These are phyloP conservation scores for Arremon brunneinucha DNA, from an alignment of 2,797 vertebrate species.

Conservation along the genomic window DNA sequence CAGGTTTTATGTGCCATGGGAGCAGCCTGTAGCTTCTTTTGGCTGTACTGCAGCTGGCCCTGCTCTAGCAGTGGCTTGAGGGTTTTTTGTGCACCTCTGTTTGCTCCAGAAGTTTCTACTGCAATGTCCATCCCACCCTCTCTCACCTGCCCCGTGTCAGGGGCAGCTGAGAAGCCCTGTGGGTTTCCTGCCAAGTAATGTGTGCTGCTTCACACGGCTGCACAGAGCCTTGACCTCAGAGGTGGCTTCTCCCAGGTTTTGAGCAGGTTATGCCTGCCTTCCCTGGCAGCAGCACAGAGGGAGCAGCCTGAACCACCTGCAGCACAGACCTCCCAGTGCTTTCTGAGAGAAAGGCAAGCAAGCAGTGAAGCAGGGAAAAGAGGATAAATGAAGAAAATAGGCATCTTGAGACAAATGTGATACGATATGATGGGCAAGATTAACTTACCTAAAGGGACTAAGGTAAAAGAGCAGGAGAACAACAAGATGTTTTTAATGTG, in stretches of 20 bases:
- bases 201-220: rapidly evolving
- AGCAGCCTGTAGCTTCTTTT: background rate
- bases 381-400: constrained; percentile 27
- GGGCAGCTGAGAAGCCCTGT: background rate
- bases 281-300: rapidly evolving
- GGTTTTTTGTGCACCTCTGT: background rate
- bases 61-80: background rate
- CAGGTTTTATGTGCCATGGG: background rate
- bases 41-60: background rate
- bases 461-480: constrained; percentile 6
- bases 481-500: constrained; percentile 31
- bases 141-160: rapidly evolving
- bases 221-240: background rate
- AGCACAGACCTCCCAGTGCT: background rate
- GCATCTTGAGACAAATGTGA: background rate
- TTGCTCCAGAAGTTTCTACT: background rate
- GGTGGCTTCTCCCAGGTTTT: background rate
- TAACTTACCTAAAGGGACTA: constrained; percentile 17
- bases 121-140: background rate
- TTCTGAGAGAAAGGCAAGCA: background rate
- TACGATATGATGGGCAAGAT: constrained; percentile 13
- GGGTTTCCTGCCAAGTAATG: background rate
- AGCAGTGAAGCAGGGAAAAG: background rate
- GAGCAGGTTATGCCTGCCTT: background rate
- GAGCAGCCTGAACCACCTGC: background rate